Evolutionary conservation across 2,113 vertebrate genomes (phyloP), one percentile per base, ranked within the genome.

Genomic region (Channa maculata): DNA sequence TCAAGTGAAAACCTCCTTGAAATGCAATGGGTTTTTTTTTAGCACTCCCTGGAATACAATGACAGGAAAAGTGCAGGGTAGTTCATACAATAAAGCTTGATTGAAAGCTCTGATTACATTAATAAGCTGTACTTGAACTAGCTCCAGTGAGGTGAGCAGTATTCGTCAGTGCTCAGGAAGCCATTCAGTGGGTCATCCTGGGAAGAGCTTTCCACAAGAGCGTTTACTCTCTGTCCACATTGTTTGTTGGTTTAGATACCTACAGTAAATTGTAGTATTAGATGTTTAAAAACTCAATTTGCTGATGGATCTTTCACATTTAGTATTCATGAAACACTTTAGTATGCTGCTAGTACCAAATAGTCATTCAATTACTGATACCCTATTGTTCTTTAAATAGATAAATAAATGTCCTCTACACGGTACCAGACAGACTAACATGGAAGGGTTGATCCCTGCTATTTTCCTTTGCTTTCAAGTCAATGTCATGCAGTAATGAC

Each of bases 61-160:
- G 70, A 79, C 62, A 82, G 92, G 90, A 93, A 92, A 86, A 37
- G 55, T 80, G 58, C 75, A 76, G 81, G 69, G 86, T 79, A 64
- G 84, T 75, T 85, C 69, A 78, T 76, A 90, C 82, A 89, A 76
- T 80, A 83, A 10, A 64, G 70, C 36, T 0, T 77, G 88, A 92
- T 80, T 58, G 46, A 72, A 68, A 84, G 12, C 43, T 77, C 34
- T 81, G 92, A 91, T 90, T 83, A 70, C 59, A 69, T 41, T 45
- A 49, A 81, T 84, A 54, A 77, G 76, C 44, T 62, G n/a, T 64
- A 70, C 84, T 82, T 71, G 77, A 83, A 76, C 51, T 43, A 6
- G 34, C 65, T 71, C 61, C 84, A 78, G 63, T 7, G 53, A 63
- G 63, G 67, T 78, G 82, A 89, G 70, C 67, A 74, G 86, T 84